Evolutionary conservation across 2,888 invertebrate species (phyloP), one percentile per base, ranked within the genome.

Genomic region (Sialis fuliginosa): DNA sequence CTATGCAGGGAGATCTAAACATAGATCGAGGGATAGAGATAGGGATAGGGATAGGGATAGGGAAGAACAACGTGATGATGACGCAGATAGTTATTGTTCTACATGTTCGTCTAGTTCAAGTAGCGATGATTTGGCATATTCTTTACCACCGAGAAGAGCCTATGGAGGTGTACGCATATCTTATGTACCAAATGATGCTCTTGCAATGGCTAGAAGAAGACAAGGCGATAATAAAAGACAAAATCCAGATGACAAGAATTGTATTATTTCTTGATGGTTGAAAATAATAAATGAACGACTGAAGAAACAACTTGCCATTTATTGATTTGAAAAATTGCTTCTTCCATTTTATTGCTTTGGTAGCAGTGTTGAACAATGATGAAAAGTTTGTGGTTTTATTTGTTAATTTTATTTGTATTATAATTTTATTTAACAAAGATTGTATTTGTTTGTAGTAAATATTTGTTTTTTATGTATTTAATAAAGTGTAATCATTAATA

Each of bases 111-210:
- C 79, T 43, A 80, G 80, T 56, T 86, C 87, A 31, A 87, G 87
- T 10, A 89, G 90, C 46, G 90, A 89, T 52, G 86, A 87, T 53
- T 81, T 86, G 57, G 85, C 89, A 52, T 90, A 90, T 63, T 82
- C 87, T 51, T 67, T 90, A 56, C 89, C 90, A 4, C 80, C 88
- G 39, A 68, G 88, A 54, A 71, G 86, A 49, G 85, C 86, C 45
- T 88, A 88, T 61, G 87, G 87, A 47, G 90, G 90, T 39, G 88
- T 90, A 9, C 69, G 91, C 54, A 89, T 91, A 57, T 88, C 90
- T 7, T 93, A 92, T 66, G 91, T 92, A 53, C 91, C 91, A 54
- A 91, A 90, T 64, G 91, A 90, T 65, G 85, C 88, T 5, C 72
- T 90, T 44, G 89, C 89, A 48, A 82, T 82, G 59, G 87, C 87